Conservation (phyloP, 2,888 invertebrate genomes). For the Abscondita cerata region DNA sequence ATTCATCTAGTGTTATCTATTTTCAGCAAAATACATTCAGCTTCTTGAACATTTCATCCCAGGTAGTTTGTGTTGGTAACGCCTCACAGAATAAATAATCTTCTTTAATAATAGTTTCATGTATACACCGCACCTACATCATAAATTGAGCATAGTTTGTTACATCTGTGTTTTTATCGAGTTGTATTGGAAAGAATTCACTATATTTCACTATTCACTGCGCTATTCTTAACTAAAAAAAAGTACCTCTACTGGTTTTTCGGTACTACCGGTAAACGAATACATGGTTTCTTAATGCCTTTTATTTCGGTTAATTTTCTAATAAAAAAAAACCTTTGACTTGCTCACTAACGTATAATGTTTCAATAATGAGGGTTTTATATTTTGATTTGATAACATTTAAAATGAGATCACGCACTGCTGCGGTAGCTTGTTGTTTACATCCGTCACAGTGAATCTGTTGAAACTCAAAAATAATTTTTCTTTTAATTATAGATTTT, state of each 20-base stretch:
- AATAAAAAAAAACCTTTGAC: conserved; percentile 11
- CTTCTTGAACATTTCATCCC: neutral
- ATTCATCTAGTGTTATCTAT: neutral
- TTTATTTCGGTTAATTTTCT: conserved; percentile 11
- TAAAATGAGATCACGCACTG: conserved; percentile 14
- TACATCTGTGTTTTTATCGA: conserved; percentile 7
- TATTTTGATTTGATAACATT: conserved; percentile 16
- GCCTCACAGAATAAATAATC: conserved; percentile 1
- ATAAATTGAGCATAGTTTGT: conserved; percentile 2
- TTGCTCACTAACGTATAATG: too few relatives aligned
- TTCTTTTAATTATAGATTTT: too few relatives aligned
- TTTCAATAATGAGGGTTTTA: conserved; percentile 18
- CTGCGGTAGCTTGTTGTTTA: conserved; percentile 8
- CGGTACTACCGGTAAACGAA: conserved; percentile 4
- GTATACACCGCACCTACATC: neutral
- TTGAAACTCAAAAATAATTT: too few relatives aligned
- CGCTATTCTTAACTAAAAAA: conserved; percentile 1
- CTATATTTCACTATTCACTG: neutral
- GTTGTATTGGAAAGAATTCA: conserved; percentile 5
- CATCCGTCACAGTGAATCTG: conserved; percentile 8
- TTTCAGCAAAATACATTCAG: neutral
- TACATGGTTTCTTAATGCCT: conserved; percentile 11
- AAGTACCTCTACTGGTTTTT: conserved; percentile 14
- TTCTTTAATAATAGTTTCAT: neutral
- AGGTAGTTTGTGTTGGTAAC: neutral